These are phyloP conservation scores for Limenitis arthemis DNA, from an alignment of 2,888 invertebrate genomes.

Conservation along the genomic window DNA sequence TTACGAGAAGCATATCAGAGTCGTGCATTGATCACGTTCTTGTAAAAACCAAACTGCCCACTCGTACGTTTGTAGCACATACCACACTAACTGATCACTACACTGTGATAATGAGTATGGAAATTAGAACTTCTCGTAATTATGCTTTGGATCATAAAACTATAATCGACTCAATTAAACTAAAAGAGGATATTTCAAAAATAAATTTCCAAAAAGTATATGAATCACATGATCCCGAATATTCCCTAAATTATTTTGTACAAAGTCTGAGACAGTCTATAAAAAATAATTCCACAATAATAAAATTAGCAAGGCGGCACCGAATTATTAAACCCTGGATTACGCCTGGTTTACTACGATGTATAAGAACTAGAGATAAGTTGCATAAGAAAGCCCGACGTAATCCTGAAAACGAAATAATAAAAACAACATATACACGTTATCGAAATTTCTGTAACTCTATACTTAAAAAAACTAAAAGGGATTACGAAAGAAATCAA, in stretches of 20 bases:
- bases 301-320: not conserved
- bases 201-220: not conserved
- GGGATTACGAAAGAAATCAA: slow-evolving; percentile 10
- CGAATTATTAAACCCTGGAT: not conserved
- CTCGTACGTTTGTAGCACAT: slow-evolving; percentile 7
- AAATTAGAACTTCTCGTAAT: not conserved
- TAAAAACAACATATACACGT: slow-evolving; percentile 8
- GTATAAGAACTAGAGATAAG: slow-evolving; percentile 15
- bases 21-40: slow-evolving; percentile 24
- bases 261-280: not conserved
- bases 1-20: slow-evolving; percentile 10
- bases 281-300: not conserved
- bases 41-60: slow-evolving; percentile 16
- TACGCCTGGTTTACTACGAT: slow-evolving; percentile 2
- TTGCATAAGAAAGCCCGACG: slow-evolving; percentile 14
- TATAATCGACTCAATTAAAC: not conserved
- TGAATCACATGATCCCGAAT: not conserved
- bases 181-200: not conserved
- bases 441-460: slow-evolving; percentile 1
- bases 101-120: not conserved
- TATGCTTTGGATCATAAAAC: not conserved
- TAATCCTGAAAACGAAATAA: slow-evolving; percentile 6
- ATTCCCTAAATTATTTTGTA: not conserved
- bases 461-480: slow-evolving; percentile 13
- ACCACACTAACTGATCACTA: slow-evolving; percentile 16